These are phyloP conservation scores for Athetis lepigone DNA, from an alignment of 2,888 invertebrate genomes.

Conservation along the genomic window DNA sequence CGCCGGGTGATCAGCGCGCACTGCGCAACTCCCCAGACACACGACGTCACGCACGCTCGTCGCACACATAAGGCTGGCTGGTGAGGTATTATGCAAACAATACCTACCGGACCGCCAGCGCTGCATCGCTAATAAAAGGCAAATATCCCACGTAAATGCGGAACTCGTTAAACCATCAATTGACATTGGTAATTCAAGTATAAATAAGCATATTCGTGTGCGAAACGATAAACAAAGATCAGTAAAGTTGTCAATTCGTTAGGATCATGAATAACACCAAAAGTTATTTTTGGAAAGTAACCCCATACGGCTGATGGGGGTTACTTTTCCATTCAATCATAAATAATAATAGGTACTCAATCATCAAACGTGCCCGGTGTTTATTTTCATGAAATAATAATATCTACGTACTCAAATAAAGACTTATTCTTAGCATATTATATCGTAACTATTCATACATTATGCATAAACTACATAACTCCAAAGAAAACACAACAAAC, in stretches of 20 bases:
- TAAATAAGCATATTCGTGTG: slow-evolving; percentile 10
- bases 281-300: neutral
- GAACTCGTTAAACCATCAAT: slow-evolving; percentile 14
- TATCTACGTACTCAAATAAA: neutral
- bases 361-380: too few relatives aligned
- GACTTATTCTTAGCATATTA: slow-evolving; percentile 2
- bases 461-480: slow-evolving; percentile 3
- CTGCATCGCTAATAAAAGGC: slow-evolving; percentile 52
- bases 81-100: slow-evolving; percentile 67
- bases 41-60: slow-evolving; percentile 80
- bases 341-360: neutral
- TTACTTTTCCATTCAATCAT: too few relatives aligned
- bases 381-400: slow-evolving; percentile 1
- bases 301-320: too few relatives aligned
- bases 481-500: slow-evolving; percentile 25
- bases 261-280: neutral
- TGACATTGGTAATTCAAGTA: slow-evolving; percentile 26
- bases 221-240: neutral
- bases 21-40: slow-evolving; percentile 90
- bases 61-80: slow-evolving; percentile 51
- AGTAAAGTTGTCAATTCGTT: neutral
- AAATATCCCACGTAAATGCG: slow-evolving; percentile 38
- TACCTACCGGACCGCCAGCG: slow-evolving; percentile 52
- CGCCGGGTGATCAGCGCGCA: slow-evolving; percentile 88
- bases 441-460: slow-evolving; percentile 10